A percentile compares a stretch with the other conserved stretches of the same genome.
Evolutionary conservation across 1,140 invertebrate genomes (phyloP).

Genomic region (Trichonephila inaurata): DNA sequence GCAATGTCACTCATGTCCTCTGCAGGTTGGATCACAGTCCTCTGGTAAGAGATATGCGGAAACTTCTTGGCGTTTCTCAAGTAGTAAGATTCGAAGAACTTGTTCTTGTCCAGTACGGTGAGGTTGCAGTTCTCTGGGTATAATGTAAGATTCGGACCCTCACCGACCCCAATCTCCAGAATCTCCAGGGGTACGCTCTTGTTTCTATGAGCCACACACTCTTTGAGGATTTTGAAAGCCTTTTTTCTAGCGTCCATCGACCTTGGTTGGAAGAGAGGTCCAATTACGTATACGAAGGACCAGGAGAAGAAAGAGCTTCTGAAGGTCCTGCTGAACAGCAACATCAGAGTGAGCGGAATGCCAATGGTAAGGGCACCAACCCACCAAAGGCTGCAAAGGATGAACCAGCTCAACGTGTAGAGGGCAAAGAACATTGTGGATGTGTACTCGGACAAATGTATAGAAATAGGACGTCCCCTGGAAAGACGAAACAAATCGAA

Average conservation of each 20-base stretch:
- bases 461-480: background rate
- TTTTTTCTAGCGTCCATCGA: background rate
- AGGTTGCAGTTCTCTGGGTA: conserved; percentile 67
- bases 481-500: background rate
- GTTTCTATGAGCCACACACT: background rate
- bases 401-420: background rate
- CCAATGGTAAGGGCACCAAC: background rate
- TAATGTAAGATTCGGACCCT: conserved; percentile 66
- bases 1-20: conserved; percentile 79
- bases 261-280: conserved; percentile 4
- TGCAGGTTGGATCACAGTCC: conserved; percentile 67
- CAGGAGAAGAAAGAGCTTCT: background rate
- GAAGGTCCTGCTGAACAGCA: background rate
- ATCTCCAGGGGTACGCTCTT: conserved; percentile 21
- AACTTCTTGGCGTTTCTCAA: conserved; percentile 31
- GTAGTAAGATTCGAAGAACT: conserved; percentile 22
- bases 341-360: background rate
- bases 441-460: background rate
- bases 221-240: conserved; percentile 51
- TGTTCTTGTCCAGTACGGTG: conserved; percentile 48
- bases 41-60: conserved; percentile 41
- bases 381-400: conserved; percentile 40
- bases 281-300: background rate
- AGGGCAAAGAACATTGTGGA: background rate
- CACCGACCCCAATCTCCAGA: conserved; percentile 76